phyloP scores from a whole-genome alignment of 2,888 invertebrate species.

The Petrophora chlorosata region DNA sequence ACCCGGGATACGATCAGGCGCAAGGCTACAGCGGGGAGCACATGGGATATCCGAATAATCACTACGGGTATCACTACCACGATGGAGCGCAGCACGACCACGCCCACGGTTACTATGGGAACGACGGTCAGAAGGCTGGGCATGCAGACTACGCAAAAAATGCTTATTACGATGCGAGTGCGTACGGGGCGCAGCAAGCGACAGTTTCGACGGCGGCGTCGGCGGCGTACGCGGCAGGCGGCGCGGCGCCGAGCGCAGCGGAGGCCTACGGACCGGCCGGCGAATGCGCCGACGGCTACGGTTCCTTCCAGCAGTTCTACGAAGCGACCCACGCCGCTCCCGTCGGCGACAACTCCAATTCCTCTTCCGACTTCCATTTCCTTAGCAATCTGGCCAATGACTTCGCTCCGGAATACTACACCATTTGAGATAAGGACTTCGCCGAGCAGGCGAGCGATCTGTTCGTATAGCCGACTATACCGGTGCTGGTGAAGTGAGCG shows the following conservation, averaged over 20 bases:
- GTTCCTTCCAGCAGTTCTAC: slow-evolving; percentile 89
- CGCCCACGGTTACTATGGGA: slow-evolving; percentile 71
- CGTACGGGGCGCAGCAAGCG: slow-evolving; percentile 66
- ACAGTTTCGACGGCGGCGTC: slow-evolving; percentile 39
- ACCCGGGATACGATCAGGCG: slow-evolving; percentile 83
- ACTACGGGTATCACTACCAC: slow-evolving; percentile 80
- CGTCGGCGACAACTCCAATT: slow-evolving; percentile 92
- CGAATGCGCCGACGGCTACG: slow-evolving; percentile 87
- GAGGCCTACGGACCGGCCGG: slow-evolving; percentile 59
- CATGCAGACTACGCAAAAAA: slow-evolving; percentile 82
- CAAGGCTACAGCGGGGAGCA: slow-evolving; percentile 73
- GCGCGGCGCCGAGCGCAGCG: slow-evolving; percentile 40
- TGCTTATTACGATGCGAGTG: slow-evolving; percentile 71
- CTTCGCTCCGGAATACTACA: slow-evolving; percentile 96
- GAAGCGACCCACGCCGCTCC: slow-evolving; percentile 80
- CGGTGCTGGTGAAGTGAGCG: slow-evolving; percentile 13
- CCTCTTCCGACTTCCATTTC: slow-evolving; percentile 97
- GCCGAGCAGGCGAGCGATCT: slow-evolving; percentile 81
- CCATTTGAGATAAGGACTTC: slow-evolving; percentile 84
- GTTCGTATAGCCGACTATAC: slow-evolving; percentile 75
- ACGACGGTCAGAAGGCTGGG: slow-evolving; percentile 78
- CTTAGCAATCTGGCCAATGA: slow-evolving; percentile 96
- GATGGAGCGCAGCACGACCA: slow-evolving; percentile 72
- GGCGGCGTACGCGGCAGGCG: slow-evolving; percentile 37
- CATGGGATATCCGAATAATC: slow-evolving; percentile 73